Conservation (phyloP, 2,797 vertebrate genomes). For the Hippoglossus hippoglossus region DNA sequence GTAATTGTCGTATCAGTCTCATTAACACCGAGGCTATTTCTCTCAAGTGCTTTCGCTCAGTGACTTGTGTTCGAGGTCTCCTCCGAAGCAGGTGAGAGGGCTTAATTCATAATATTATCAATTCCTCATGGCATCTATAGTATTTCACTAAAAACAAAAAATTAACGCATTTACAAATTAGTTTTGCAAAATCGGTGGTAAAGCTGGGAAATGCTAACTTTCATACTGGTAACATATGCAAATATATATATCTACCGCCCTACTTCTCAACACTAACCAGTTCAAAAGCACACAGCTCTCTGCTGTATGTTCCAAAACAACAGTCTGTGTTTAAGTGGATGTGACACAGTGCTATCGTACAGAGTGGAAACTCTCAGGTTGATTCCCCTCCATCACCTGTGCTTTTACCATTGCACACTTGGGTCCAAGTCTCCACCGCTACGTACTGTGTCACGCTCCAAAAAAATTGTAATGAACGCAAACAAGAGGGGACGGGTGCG, state of each 20-base stretch:
- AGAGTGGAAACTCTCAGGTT: slow-evolving; percentile 12
- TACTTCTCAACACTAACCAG: not conserved
- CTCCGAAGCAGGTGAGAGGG: slow-evolving; percentile 27
- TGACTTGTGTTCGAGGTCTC: slow-evolving; percentile 44
- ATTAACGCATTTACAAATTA: no score
- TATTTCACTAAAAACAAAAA: no score
- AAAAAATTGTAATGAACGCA: slow-evolving; percentile 75
- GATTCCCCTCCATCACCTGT: slow-evolving; percentile 35
- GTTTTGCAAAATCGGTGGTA: no score
- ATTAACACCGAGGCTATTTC: slow-evolving; percentile 66
- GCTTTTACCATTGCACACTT: slow-evolving; percentile 50
- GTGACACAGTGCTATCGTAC: slow-evolving; percentile 13
- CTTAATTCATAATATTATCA: not conserved
- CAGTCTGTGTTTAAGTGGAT: not conserved
- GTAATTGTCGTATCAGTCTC: slow-evolving; percentile 76
- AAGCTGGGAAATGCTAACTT: not conserved
- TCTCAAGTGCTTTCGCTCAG: slow-evolving; percentile 55
- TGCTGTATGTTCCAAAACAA: not conserved
- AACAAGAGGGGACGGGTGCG: slow-evolving; percentile 42
- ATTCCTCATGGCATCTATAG: no score
- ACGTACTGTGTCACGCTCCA: slow-evolving; percentile 22
- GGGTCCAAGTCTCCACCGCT: slow-evolving; percentile 42
- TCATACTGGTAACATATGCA: not conserved
- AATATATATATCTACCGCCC: not conserved
- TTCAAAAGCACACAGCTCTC: not conserved